A percentile compares a stretch with the other conserved stretches of the same genome.
phyloP scores from a whole-genome alignment of 2,888 invertebrate genomes.

The Gastrophysa polygoni region DNA sequence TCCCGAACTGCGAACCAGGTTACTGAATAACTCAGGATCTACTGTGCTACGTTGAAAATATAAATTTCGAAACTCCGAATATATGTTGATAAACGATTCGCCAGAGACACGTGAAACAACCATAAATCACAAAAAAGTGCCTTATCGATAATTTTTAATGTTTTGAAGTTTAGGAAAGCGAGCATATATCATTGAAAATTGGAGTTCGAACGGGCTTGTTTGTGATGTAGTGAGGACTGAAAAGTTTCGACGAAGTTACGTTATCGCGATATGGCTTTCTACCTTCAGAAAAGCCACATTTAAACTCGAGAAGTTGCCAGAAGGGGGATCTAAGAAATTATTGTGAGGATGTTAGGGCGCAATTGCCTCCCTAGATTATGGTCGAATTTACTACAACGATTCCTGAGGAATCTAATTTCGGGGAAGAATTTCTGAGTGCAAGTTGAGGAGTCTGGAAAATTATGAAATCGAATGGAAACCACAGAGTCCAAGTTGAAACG shows the following conservation, averaged over 20 bases:
- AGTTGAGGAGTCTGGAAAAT: background rate
- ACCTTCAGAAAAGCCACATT: constrained; percentile 42
- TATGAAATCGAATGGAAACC: background rate
- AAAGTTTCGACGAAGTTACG: constrained; percentile 32
- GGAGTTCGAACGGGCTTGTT: constrained; percentile 27
- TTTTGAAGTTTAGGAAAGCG: constrained; percentile 34
- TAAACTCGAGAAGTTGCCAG: constrained; percentile 39
- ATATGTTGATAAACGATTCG: constrained; percentile 27
- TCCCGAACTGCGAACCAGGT: no score
- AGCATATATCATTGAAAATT: constrained; percentile 38
- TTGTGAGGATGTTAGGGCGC: background rate
- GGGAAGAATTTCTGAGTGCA: background rate
- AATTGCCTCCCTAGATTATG: background rate
- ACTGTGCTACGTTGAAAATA: constrained; percentile 20
- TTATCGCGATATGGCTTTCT: constrained; percentile 37
- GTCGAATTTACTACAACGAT: background rate
- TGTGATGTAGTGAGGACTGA: constrained; percentile 28
- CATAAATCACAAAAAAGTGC: constrained; percentile 34
- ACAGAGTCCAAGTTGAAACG: no score
- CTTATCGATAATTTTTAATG: constrained; percentile 41
- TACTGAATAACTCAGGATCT: constrained; percentile 14
- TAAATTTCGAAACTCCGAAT: constrained; percentile 22
- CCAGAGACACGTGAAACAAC: constrained; percentile 29
- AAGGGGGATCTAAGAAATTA: constrained; percentile 12
- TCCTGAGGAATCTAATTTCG: background rate